Conservation (phyloP, 2,113 vertebrate species). For the Podiceps cristatus region DNA sequence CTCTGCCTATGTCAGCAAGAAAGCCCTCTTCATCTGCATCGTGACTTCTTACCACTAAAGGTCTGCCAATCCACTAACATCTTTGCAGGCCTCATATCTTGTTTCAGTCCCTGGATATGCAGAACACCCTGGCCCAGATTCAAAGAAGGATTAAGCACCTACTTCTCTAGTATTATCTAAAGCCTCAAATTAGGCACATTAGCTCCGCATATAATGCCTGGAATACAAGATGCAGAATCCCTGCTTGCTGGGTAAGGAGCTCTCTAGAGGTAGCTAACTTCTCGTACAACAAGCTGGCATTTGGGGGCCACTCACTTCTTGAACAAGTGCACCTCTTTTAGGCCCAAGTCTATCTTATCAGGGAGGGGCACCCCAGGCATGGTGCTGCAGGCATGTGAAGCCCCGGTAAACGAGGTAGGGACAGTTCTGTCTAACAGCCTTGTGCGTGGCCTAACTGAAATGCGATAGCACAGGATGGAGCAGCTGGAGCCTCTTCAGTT, state of each 20-base stretch:
- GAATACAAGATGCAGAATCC: not conserved
- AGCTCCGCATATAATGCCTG: slow-evolving; percentile 31
- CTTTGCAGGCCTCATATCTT: not conserved
- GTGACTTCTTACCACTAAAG: not conserved
- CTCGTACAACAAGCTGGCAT: not conserved
- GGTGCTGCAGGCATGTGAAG: not conserved
- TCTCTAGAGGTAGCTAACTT: not conserved
- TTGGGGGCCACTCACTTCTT: not conserved
- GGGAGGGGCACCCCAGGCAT: not conserved
- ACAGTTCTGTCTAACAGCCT: not conserved
- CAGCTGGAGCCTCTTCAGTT: not conserved
- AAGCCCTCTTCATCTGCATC: not conserved
- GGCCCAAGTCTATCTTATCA: not conserved
- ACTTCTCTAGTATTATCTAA: slow-evolving; percentile 60
- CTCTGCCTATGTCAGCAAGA: slow-evolving; percentile 41
- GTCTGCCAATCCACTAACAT: slow-evolving; percentile 9
- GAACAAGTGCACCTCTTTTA: not conserved
- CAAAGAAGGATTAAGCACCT: slow-evolving; percentile 66
- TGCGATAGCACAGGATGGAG: not conserved
- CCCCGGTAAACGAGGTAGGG: not conserved
- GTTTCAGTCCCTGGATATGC: slow-evolving; percentile 39
- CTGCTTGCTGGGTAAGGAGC: not conserved
- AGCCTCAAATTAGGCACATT: slow-evolving; percentile 61
- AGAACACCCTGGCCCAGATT: slow-evolving; percentile 46
- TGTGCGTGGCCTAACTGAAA: not conserved